phyloP scores from a whole-genome alignment of 2,888 invertebrate genomes.

The Acronicta leporina region DNA sequence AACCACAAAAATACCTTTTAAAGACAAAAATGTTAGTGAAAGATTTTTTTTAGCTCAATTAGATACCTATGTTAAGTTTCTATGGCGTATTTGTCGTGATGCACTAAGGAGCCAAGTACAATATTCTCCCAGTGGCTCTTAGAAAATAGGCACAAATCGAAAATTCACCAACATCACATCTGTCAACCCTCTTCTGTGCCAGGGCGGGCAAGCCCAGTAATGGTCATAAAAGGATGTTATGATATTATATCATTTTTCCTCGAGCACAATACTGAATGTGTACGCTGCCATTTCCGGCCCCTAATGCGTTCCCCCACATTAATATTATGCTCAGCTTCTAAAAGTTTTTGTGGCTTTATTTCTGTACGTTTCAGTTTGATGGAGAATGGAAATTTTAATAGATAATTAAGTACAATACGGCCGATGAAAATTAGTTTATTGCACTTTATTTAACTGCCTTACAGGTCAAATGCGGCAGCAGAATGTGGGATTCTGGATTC shows the following conservation, averaged over 20 bases:
- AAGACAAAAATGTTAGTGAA: no score
- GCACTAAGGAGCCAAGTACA: neutral
- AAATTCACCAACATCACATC: neutral
- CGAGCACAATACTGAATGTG: conserved; percentile 78
- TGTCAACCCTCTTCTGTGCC: conserved; percentile 58
- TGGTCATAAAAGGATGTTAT: conserved; percentile 87
- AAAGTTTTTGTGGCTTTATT: conserved; percentile 65
- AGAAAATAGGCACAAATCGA: conserved; percentile 36
- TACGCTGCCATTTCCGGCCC: conserved; percentile 80
- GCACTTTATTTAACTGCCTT: no score
- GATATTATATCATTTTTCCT: conserved; percentile 88
- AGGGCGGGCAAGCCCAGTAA: conserved; percentile 80
- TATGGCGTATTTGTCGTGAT: neutral
- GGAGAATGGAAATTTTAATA: conserved; percentile 22
- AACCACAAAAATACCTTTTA: no score
- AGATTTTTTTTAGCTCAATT: no score
- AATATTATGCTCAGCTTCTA: conserved; percentile 67
- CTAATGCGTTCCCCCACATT: conserved; percentile 82
- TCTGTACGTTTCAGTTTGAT: conserved; percentile 27
- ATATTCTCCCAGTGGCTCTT: conserved; percentile 24
- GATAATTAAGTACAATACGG: no score
- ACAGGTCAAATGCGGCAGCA: no score
- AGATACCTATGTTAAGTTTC: no score
- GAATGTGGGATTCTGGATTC: no score
- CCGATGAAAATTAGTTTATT: no score